Conservation (phyloP, 2,888 invertebrate genomes). For the Pachliopta kotzebuea region DNA sequence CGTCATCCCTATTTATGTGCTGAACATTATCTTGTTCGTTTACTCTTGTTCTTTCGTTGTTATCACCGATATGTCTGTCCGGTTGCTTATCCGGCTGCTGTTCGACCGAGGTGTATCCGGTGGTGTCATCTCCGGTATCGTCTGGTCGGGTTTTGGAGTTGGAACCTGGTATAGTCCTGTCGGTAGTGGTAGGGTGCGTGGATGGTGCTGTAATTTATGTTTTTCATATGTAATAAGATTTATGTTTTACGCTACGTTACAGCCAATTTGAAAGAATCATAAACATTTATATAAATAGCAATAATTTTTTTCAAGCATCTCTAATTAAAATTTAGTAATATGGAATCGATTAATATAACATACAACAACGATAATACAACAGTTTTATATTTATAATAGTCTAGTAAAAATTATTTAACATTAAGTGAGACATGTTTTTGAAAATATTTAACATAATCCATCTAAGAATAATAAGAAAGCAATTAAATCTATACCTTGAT, state of each 20-base stretch:
- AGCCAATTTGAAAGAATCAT: too few relatives aligned
- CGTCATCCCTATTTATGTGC: background rate
- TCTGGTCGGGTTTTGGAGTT: conserved; percentile 60
- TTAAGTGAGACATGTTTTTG: too few relatives aligned
- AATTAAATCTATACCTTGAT: conserved; percentile 48
- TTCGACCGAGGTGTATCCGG: conserved; percentile 58
- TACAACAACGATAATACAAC: too few relatives aligned
- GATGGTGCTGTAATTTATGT: conserved; percentile 64
- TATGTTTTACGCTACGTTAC: too few relatives aligned
- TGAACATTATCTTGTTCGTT: conserved; percentile 46
- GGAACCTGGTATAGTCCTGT: conserved; percentile 59
- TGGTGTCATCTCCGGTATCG: conserved; percentile 68
- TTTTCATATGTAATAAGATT: too few relatives aligned
- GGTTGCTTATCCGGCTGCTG: conserved; percentile 40
- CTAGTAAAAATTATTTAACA: too few relatives aligned
- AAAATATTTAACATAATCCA: background rate
- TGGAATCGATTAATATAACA: too few relatives aligned
- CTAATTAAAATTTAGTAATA: too few relatives aligned
- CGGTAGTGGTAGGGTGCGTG: conserved; percentile 64
- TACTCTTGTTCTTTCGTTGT: conserved; percentile 46
- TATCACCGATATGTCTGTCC: conserved; percentile 34
- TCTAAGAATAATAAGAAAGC: background rate
- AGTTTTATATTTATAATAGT: too few relatives aligned
- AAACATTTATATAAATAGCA: too few relatives aligned
- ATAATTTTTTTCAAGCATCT: too few relatives aligned